phyloP scores from a whole-genome alignment of 2,888 invertebrate genomes.

The Dimorphilus gyrociliatus region DNA sequence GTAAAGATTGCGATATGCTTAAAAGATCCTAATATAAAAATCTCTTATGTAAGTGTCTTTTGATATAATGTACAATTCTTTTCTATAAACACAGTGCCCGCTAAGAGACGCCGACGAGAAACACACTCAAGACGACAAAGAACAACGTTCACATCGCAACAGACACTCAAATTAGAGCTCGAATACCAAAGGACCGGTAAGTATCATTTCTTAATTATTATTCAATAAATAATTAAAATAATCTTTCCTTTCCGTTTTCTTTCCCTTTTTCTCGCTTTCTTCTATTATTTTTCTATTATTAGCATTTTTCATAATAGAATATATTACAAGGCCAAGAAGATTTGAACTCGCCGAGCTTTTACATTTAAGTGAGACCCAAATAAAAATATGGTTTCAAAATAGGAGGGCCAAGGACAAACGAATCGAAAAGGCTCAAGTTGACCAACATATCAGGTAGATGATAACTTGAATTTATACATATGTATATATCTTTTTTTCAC shows the following conservation, averaged over 20 bases:
- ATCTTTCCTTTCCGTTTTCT: too few relatives aligned
- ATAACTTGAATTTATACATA: not conserved
- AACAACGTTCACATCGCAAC: conserved; percentile 84
- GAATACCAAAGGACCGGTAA: conserved; percentile 79
- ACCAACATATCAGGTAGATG: conserved; percentile 73
- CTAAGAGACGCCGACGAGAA: conserved; percentile 62
- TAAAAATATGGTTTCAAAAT: conserved; percentile 86
- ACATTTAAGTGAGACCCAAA: conserved; percentile 56
- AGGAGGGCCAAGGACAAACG: conserved; percentile 85
- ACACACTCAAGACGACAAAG: conserved; percentile 71
- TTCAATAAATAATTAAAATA: too few relatives aligned
- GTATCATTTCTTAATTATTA: too few relatives aligned
- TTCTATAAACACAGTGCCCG: too few relatives aligned
- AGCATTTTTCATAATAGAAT: not conserved
- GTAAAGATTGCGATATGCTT: too few relatives aligned
- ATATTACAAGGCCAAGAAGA: conserved; percentile 32
- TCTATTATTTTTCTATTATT: not conserved
- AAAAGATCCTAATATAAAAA: too few relatives aligned
- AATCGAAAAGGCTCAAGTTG: conserved; percentile 83
- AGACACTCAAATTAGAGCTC: conserved; percentile 70
- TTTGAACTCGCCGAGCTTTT: conserved; percentile 59
- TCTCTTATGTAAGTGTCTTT: too few relatives aligned
- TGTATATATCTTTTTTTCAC: not conserved
- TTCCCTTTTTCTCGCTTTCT: too few relatives aligned
- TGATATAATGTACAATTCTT: too few relatives aligned